Evolutionary conservation across 2,113 vertebrate genomes (phyloP), one percentile per base, ranked within the genome.

Genomic region (Tamias sibiricus): DNA sequence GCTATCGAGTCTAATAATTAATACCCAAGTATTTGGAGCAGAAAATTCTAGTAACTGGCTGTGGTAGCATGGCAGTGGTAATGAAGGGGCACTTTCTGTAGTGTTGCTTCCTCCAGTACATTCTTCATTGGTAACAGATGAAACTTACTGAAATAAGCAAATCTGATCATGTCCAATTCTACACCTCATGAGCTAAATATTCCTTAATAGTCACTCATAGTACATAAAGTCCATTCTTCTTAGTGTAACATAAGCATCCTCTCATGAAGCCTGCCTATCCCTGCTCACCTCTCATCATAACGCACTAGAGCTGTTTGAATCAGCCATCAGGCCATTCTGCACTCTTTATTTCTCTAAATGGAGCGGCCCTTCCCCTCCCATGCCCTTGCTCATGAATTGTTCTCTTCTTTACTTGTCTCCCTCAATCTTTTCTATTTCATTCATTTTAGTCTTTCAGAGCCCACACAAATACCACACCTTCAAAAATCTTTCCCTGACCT

Each of bases 221-320:
- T 4, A 49, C n/a, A 86, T 47, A 44, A 82, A 77, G 86, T 77
- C 28, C n/a, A 47, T 79, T 89, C 13, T 83, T 89, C 69, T 66
- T 22, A 32, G 10, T 4, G 37, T 49, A 57, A 90, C 12, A 42
- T n/a, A 91, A 88, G 87, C n/a, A 9, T 22, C 12, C 72, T 95
- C 95, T 94, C 57, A 91, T 59, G n/a, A 95, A 79, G 30, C 2
- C 30, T 54, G 30, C 35, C 42, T 91, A 8, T 90, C 49, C 10
- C 37, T 42, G 75, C 49, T 92, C 9, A 64, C 85, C 74, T 95
- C 35, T 91, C 82, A 85, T 91, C 62, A 26, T 42, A 72, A 87
- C 9, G 35, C 42, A 89, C n/a, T 76, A n/a, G 59, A 74, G 26
- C 28, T 54, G 10, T 87, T 35, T 93, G 42, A 42, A 49, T 42